A percentile compares a stretch with the other conserved stretches of the same genome.
Conservation (phyloP, 2,888 invertebrate genomes). For the Cylindroiulus punctatus region DNA sequence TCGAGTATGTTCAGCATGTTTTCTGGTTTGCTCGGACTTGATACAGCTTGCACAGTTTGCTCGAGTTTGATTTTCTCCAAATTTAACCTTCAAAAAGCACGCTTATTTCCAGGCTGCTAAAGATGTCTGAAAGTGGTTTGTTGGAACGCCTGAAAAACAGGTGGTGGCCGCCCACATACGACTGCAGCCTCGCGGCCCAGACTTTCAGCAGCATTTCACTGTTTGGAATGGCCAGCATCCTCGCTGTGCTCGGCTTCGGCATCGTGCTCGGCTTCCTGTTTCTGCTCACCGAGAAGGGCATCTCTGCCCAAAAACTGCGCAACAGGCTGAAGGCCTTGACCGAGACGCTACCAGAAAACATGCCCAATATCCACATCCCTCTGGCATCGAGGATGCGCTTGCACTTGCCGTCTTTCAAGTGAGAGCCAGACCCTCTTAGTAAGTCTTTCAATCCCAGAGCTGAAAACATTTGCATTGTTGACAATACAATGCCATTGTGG, state of each 20-base stretch:
- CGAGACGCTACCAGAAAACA: conserved; percentile 13
- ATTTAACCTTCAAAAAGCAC: too few species aligned
- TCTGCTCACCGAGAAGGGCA: conserved; percentile 16
- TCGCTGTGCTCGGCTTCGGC: conserved; percentile 37
- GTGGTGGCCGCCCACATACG: conserved; percentile 56
- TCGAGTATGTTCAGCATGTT: too few species aligned
- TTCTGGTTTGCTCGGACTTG: neutral
- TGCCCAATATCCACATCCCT: conserved; percentile 49
- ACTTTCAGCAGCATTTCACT: conserved; percentile 52
- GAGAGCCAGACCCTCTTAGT: too few species aligned
- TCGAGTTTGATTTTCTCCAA: too few species aligned
- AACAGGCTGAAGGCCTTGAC: conserved; percentile 9
- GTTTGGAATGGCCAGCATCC: conserved; percentile 49
- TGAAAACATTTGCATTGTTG: too few species aligned
- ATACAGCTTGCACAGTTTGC: neutral
- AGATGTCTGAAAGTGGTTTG: conserved; percentile 55
- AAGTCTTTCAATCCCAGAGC: too few species aligned
- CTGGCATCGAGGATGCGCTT: neutral
- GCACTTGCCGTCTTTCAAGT: neutral
- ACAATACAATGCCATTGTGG: too few species aligned
- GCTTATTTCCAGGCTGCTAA: conserved; percentile 52
- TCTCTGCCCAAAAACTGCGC: conserved; percentile 34
- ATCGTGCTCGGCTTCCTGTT: conserved; percentile 40
- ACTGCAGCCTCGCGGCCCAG: conserved; percentile 40
- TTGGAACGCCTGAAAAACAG: conserved; percentile 50